Evolutionary conservation across 2,113 vertebrate genomes (phyloP), one percentile per base, ranked within the genome.

Genomic region (Hypomesus transpacificus): DNA sequence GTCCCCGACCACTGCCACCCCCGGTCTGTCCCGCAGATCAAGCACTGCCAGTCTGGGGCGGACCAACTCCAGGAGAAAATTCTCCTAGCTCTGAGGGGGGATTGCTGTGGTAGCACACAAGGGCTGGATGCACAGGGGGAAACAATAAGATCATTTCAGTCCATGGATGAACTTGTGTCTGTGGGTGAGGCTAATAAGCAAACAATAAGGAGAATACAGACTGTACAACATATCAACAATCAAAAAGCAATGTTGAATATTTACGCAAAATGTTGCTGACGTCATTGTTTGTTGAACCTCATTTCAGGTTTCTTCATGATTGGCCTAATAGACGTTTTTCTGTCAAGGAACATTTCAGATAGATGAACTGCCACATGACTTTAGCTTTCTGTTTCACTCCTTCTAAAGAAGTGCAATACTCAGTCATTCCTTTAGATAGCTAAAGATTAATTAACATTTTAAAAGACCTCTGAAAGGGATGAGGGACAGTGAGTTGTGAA

Each of bases 31-130:
- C 67, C 94, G 96, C 73, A 91, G 94, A 76, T 95, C 94, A 90
- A 96, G 95, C 91, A 94, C 92, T 1, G 89, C 94, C 85, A 96
- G 96, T 83, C 64, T 95, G 84, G 93, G 94, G 3, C 91, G 93
- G n/a, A 90, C 88, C 67, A 94, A 93, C 85, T 94, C 94, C 78
- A 92, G 94, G 14, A 91, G 90, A 66, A 86, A 86, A 70, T 79
- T 88, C 66, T 83, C 91, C 8, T 91, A 92, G 84, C 61, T 34
- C 7, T 63, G 26, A 63, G 61, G 18, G 26, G 26, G 9, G 39
- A 46, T 46, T 7, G 9, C 4, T 26, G 13, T n/a, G 59, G 21
- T 61, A n/a, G 24, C 21, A 24, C 22, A 2, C 31, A 16, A 18
- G n/a, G 39, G 16, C 56, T 46, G 50, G 65, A 1, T 28, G 21